These are phyloP conservation scores for Recurvirostra avosetta DNA, from an alignment of 2,113 vertebrate genomes.

Conservation along the genomic window DNA sequence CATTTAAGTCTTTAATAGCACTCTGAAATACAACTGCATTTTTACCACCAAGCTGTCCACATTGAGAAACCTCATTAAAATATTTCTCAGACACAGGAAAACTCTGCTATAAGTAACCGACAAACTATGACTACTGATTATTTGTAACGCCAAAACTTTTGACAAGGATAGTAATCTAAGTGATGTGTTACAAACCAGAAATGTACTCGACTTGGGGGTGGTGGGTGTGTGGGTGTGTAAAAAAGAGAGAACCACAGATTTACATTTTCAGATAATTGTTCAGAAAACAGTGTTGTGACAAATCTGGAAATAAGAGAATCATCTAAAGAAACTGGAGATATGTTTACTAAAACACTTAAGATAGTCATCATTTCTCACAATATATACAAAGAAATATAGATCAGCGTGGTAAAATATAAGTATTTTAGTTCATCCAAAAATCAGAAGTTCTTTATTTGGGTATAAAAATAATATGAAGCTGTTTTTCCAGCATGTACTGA, in stretches of 20 bases:
- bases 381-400: neutral
- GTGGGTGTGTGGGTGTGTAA: neutral
- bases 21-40: neutral
- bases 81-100: neutral
- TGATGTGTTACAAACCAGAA: neutral
- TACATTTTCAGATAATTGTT: neutral
- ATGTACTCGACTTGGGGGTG: fast-evolving
- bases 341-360: neutral
- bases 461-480: neutral
- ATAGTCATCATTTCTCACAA: neutral
- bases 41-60: neutral
- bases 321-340: neutral
- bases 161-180: neutral
- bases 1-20: neutral
- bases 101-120: neutral
- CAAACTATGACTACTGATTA: neutral
- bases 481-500: neutral
- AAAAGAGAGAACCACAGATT: neutral
- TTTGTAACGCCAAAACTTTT: neutral
- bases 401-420: neutral
- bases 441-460: neutral
- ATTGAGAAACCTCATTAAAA: neutral
- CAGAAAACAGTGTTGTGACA: neutral
- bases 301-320: neutral
- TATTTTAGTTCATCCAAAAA: neutral